phyloP scores from a whole-genome alignment of 2,888 invertebrate species.

The Thereva nobilitata region DNA sequence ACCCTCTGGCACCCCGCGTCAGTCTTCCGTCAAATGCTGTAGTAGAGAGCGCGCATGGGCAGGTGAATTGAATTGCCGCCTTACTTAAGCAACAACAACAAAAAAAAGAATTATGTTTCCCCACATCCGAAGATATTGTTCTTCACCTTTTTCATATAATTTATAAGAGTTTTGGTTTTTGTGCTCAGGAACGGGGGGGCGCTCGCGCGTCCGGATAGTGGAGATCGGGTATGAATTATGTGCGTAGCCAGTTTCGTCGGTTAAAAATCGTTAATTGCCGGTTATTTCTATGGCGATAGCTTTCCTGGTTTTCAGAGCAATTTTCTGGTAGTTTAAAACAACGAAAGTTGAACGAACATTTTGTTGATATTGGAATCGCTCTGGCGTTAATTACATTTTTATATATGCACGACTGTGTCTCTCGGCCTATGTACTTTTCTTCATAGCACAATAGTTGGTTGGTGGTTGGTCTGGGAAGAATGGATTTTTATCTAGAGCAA shows the following conservation, averaged over 20 bases:
- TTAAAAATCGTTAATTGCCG: conserved; percentile 35
- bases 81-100: not conserved
- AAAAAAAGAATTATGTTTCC: conserved; percentile 25
- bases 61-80: conserved; percentile 34
- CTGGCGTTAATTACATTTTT: conserved; percentile 9
- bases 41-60: conserved; percentile 20
- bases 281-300: conserved; percentile 14
- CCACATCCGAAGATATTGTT: conserved; percentile 19
- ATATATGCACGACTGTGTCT: not conserved
- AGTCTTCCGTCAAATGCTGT: not conserved
- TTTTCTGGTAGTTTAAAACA: conserved; percentile 32
- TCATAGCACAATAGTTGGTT: not conserved
- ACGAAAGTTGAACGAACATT: conserved; percentile 33
- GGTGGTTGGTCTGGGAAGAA: not conserved
- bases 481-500: conserved; percentile 18
- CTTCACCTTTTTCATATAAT: conserved; percentile 21
- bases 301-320: conserved; percentile 26
- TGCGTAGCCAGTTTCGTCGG: conserved; percentile 34
- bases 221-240: conserved; percentile 34
- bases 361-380: conserved; percentile 17
- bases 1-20: not conserved
- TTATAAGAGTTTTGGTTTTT: conserved; percentile 32
- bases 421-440: too few relatives aligned
- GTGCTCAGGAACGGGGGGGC: not conserved
- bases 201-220: conserved; percentile 1